Evolutionary conservation across 2,888 invertebrate species (phyloP), one percentile per base, ranked within the genome.

Genomic region (Drosophila falleni): DNA sequence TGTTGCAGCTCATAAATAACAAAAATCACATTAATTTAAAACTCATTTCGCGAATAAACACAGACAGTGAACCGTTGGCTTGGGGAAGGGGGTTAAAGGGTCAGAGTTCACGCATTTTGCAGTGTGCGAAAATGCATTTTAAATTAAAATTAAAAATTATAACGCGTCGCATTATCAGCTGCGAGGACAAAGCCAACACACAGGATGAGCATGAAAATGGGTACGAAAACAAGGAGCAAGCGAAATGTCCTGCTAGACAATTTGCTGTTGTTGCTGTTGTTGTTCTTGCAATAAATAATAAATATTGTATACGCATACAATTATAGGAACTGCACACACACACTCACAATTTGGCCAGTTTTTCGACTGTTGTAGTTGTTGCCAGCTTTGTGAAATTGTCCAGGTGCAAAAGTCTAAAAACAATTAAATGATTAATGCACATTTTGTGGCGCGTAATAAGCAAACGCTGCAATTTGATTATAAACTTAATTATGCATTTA

Each of bases 21-120:
- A 70, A 86, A 89, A 90, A 90, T 88, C 82, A 78, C 91, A 90
- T 90, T 90, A 90, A 91, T 90, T 91, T 90, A 81, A 90, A 90
- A 82, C 80, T 74, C 77, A 81, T 81, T 84, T 86, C 79, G 78
- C 75, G 74, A 69, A 79, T 80, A 86, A 85, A 74, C 80, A 77
- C 81, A 82, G 73, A 76, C 86, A 71, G 16, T 1, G 5, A 13
- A n/a, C 1, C 9, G 11, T 29, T 4, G 1, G 19, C n/a, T 5
- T n/a, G 8, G 9, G 26, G 13, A 3, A 1, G 11, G 1, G 15
- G 9, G 16, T n/a, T 29, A 33, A 8, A 16, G 16, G 10, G 15
- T 13, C n/a, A 10, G 11, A 26, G 16, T 42, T 50, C 35, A 67
- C 61, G 58, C 59, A 56, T 44, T 61, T 56, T 44, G 64, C 64